Conservation (phyloP, 2,888 invertebrate species). For the Netelia virgata region DNA sequence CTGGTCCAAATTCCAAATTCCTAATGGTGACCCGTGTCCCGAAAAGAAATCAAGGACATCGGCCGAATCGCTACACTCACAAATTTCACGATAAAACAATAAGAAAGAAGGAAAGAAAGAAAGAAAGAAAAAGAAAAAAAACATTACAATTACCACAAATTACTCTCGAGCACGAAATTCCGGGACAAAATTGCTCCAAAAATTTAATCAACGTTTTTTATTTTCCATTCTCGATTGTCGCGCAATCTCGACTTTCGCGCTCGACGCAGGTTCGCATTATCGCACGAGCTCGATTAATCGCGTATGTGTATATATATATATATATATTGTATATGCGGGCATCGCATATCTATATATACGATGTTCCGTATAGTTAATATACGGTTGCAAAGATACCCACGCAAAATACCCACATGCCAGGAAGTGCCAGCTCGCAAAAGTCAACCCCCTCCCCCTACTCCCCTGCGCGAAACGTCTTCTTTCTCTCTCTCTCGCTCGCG, state of each 20-base stretch:
- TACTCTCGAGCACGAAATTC: too few species aligned
- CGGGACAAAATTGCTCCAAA: background rate
- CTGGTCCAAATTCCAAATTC: conserved; percentile 56
- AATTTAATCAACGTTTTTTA: background rate
- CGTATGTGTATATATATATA: conserved; percentile 11
- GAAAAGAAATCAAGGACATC: conserved; percentile 6
- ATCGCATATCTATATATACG: conserved; percentile 8
- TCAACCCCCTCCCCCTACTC: conserved; percentile 33
- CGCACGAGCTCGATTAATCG: conserved; percentile 15
- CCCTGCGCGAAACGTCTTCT: background rate
- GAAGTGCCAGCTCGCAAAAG: conserved; percentile 56
- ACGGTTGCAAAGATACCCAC: conserved; percentile 64
- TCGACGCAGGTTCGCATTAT: conserved; percentile 38
- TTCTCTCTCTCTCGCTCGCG: conserved; percentile 38
- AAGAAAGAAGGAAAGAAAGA: too few species aligned
- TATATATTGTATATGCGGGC: conserved; percentile 25
- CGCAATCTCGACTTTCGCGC: conserved; percentile 38
- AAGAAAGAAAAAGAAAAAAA: too few species aligned
- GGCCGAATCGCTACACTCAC: background rate
- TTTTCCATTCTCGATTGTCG: background rate
- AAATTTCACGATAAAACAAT: background rate
- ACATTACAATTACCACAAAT: too few species aligned
- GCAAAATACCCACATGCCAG: conserved; percentile 71
- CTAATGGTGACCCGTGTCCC: conserved; percentile 8
- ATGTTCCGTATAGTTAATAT: conserved; percentile 39